Evolutionary conservation across 1,140 invertebrate genomes (phyloP).

Genomic region (Colletes gigas): DNA sequence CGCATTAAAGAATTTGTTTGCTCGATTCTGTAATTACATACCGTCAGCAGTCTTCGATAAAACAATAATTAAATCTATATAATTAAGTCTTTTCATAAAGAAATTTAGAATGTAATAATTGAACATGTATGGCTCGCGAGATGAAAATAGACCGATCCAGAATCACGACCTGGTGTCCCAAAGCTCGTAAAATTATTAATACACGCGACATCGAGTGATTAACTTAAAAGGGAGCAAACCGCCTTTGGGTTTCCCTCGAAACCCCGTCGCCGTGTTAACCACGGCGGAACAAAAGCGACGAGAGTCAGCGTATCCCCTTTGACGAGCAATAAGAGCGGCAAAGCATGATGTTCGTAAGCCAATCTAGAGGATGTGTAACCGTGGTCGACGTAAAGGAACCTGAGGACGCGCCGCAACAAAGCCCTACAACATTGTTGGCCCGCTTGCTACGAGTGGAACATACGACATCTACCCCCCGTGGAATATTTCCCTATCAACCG

Average conservation of each 20-base stretch:
- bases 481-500: slow-evolving; percentile 5
- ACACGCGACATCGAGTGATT: not conserved
- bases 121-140: no score
- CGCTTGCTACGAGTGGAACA: slow-evolving; percentile 36
- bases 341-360: slow-evolving; percentile 16
- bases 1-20: no score
- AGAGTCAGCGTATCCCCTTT: slow-evolving; percentile 14
- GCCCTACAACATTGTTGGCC: slow-evolving; percentile 30
- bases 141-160: not conserved
- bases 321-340: slow-evolving; percentile 23
- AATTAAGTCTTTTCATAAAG: no score
- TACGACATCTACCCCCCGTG: slow-evolving; percentile 2
- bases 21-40: no score
- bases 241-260: not conserved
- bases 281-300: not conserved
- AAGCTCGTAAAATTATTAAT: not conserved
- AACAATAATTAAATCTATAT: no score
- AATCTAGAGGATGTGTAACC: slow-evolving; percentile 29
- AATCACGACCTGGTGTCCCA: not conserved
- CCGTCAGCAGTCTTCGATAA: no score
- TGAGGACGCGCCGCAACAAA: slow-evolving; percentile 30
- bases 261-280: not conserved
- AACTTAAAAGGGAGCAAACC: not conserved
- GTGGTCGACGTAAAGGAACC: not conserved
- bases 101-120: no score